A percentile compares a stretch with the other conserved stretches of the same genome.
These are phyloP conservation scores for Lasiurus cinereus DNA, from an alignment of 2,113 vertebrate genomes.

Conservation along the genomic window DNA sequence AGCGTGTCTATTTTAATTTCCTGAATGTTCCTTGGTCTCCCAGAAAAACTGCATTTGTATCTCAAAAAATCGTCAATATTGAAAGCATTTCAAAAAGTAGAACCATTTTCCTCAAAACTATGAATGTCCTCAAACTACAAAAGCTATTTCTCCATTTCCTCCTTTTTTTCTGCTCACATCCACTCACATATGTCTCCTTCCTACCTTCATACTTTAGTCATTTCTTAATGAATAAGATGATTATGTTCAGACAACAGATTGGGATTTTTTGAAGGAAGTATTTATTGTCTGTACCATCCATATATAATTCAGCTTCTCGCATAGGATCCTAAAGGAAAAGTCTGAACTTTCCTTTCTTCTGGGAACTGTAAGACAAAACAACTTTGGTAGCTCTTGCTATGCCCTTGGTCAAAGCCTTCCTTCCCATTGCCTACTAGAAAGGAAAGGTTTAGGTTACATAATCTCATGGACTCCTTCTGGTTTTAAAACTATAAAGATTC, in stretches of 20 bases:
- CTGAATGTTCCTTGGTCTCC: neutral
- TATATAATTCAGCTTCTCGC: neutral
- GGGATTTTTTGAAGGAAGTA: neutral
- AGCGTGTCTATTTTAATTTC: neutral
- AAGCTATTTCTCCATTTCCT: neutral
- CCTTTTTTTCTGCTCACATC: neutral
- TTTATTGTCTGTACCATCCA: neutral
- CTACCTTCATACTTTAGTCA: neutral
- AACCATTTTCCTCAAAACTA: neutral
- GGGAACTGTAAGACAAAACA: neutral
- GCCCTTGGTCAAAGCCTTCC: neutral
- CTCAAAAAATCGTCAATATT: neutral
- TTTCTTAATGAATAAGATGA: neutral
- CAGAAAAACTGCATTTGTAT: neutral
- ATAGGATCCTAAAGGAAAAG: neutral
- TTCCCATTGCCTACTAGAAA: neutral
- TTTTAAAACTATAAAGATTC: constrained; percentile 4
- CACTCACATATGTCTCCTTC: neutral
- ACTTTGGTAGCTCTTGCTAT: neutral
- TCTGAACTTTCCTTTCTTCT: neutral
- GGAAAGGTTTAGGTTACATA: neutral
- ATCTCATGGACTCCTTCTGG: neutral
- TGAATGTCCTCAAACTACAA: neutral
- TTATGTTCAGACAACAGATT: neutral
- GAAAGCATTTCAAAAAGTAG: neutral